These are phyloP conservation scores for Cryptocephalus moraei DNA, from an alignment of 2,888 invertebrate species.

Conservation along the genomic window DNA sequence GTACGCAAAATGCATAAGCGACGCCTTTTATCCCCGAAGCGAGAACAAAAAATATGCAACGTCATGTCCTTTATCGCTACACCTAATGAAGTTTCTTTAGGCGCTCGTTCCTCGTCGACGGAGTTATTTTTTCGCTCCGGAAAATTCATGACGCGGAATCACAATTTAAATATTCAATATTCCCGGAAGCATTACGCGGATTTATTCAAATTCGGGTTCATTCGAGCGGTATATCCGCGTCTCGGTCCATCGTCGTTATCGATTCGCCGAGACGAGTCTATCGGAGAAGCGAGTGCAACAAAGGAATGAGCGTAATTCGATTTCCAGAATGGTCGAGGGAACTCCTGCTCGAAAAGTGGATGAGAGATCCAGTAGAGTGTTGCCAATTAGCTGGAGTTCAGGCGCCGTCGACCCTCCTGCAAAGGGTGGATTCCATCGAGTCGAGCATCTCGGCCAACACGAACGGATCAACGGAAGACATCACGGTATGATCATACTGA, in stretches of 20 bases:
- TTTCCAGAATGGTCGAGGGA: slow-evolving; percentile 58
- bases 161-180: not conserved
- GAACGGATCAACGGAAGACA: slow-evolving; percentile 18
- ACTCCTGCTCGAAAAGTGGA: slow-evolving; percentile 55
- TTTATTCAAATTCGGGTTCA: not conserved
- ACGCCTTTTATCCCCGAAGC: too few species aligned
- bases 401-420: slow-evolving; percentile 45
- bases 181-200: not conserved
- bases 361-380: slow-evolving; percentile 52
- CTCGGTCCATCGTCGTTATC: not conserved
- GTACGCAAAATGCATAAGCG: slow-evolving; percentile 30
- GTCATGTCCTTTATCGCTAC: too few species aligned
- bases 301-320: not conserved
- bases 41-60: too few species aligned
- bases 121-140: not conserved
- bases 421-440: slow-evolving; percentile 33
- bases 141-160: not conserved
- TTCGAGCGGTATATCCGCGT: too few species aligned
- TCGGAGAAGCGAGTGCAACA: not conserved
- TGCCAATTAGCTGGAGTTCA: slow-evolving; percentile 57
- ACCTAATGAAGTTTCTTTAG: too few species aligned
- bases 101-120: too few species aligned
- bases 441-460: slow-evolving; percentile 31
- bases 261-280: not conserved
- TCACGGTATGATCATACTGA: too few species aligned